Conservation (phyloP, 1,140 invertebrate species). For the Samia ricini region DNA sequence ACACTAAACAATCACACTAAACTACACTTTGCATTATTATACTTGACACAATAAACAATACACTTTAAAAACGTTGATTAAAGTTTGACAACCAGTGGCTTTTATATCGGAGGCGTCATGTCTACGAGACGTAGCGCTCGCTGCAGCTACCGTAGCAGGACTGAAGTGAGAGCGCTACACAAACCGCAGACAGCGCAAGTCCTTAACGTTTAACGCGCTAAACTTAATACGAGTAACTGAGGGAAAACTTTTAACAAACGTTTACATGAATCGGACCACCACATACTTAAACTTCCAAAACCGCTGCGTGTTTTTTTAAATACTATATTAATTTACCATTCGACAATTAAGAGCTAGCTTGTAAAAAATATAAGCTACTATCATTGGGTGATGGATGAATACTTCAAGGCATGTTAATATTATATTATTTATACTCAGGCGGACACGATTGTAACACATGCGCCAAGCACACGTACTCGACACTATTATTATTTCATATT, state of each 20-base stretch:
- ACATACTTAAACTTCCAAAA: too few species aligned
- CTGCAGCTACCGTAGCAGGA: conserved; percentile 42
- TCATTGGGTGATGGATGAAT: too few species aligned
- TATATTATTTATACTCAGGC: too few species aligned
- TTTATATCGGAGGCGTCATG: conserved; percentile 32
- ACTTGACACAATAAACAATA: conserved; percentile 9
- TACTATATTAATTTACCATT: too few species aligned
- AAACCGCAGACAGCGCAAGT: conserved; percentile 46
- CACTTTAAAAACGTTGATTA: neutral
- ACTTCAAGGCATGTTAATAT: too few species aligned
- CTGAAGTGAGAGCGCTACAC: conserved; percentile 42
- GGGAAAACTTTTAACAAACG: neutral
- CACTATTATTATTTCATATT: too few species aligned
- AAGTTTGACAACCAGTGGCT: conserved; percentile 31
- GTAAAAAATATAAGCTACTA: too few species aligned
- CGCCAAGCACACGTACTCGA: too few species aligned
- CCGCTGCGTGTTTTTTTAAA: too few species aligned
- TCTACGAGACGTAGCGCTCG: conserved; percentile 42
- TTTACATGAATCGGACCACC: neutral
- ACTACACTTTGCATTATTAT: conserved; percentile 28
- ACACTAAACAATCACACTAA: conserved; percentile 26
- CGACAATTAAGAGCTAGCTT: too few species aligned
- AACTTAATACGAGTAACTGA: conserved; percentile 38
- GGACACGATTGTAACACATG: too few species aligned
- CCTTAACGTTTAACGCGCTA: conserved; percentile 26